Evolutionary conservation across 1,140 invertebrate genomes (phyloP).

Genomic region (Condylostylus longicornis): DNA sequence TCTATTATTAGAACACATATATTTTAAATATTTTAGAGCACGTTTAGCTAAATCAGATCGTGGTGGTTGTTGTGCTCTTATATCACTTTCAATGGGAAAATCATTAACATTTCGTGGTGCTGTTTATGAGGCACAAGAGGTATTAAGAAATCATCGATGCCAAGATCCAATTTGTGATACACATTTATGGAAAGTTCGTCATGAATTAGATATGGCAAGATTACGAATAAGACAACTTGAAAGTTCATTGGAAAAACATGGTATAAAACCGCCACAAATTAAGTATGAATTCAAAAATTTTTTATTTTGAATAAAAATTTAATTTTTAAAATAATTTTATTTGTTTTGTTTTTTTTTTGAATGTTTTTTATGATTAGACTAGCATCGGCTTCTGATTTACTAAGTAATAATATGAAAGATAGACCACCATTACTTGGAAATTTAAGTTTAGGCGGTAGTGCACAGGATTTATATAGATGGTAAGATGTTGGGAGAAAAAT

Average conservation of each 20-base stretch:
- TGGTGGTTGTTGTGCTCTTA: conserved; percentile 75
- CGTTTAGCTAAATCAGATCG: conserved; percentile 76
- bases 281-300: conserved; percentile 27
- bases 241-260: conserved; percentile 65
- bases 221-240: conserved; percentile 69
- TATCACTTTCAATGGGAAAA: conserved; percentile 72
- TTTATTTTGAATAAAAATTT: background rate
- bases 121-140: conserved; percentile 59
- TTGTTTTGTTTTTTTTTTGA: too few relatives aligned
- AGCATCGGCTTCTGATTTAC: conserved; percentile 30
- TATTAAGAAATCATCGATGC: conserved; percentile 47
- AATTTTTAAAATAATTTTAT: too few relatives aligned
- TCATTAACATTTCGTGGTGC: conserved; percentile 76
- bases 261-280: conserved; percentile 53
- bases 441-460: conserved; percentile 32
- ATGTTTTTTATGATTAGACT: conserved; percentile 15
- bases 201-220: conserved; percentile 72
- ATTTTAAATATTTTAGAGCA: conserved; percentile 81
- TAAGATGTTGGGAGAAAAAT: conserved; percentile 25
- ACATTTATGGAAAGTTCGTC: conserved; percentile 74
- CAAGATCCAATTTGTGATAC: conserved; percentile 68
- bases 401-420: conserved; percentile 29
- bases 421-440: conserved; percentile 28
- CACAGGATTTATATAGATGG: conserved; percentile 35
- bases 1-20: conserved; percentile 80